Evolutionary conservation across 1,140 invertebrate species (phyloP), one percentile per base, ranked within the genome.

Genomic region (Campoletis sonorensis): DNA sequence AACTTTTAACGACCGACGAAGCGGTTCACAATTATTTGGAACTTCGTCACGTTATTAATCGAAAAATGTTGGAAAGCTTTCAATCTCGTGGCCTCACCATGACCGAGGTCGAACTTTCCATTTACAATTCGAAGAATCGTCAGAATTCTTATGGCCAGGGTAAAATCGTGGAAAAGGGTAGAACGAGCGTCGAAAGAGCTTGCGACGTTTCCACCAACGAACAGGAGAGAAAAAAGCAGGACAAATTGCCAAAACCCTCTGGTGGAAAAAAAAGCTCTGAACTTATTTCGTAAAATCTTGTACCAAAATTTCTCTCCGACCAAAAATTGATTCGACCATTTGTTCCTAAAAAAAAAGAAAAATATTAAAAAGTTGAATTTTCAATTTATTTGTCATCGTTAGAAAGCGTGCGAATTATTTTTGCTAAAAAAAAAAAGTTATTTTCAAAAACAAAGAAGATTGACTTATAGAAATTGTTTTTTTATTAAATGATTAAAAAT

Each of bases 21-120:
- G 75, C 81, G 10, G 71, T 84, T 21, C 51, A 61, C 26, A 40
- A 84, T 68, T 84, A 79, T 70, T 78, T 84, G 58, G 79, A 84
- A 58, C 51, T 76, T 1, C 80, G 80, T 40, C 78, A 82, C 37
- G 67, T 68, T 8, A 21, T 77, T 13, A 84, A 83, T 33, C 33
- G 75, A 37, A 84, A 49, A 26, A 75, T 84, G n/a, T 81, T 84
- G 18, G 64, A 81, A 40, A 82, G 67, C 49, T 79, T 84, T 58
- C 61, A 61, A 2, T 30, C 75, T 27, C 81, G 70, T 33, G 83
- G 83, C 5, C 61, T 82, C 5, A 76, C 80, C 3, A 84, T 84
- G 77, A 82, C 70, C 21, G 80, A 84, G 45, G 64, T 84, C 21
- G 80, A 84, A 84, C 70, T 84, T 40, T 84, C 83, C 3, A 81